Percentiles rank a stretch among this genome's conserved stretches.
phyloP scores from a whole-genome alignment of 30 jellyfish, hydroid and myxozoan species.

The Cassiopea andromeda region DNA sequence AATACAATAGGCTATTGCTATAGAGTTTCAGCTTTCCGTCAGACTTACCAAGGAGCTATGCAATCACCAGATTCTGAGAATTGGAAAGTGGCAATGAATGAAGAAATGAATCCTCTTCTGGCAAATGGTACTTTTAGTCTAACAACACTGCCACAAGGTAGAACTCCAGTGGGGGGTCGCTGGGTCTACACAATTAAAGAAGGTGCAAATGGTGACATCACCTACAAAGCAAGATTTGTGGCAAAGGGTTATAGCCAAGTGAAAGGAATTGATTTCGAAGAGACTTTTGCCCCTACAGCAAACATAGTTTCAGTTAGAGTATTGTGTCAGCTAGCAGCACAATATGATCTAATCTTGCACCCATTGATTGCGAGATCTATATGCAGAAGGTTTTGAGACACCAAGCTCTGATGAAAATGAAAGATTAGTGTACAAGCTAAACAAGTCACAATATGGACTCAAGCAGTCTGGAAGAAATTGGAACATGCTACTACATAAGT shows the following conservation, averaged over 20 bases:
- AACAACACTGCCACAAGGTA: slow-evolving; percentile 36
- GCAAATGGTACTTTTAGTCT: slow-evolving; percentile 10
- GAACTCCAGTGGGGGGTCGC: slow-evolving; percentile 45
- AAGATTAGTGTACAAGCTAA: slow-evolving; percentile 12
- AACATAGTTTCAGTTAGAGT: slow-evolving; percentile 14
- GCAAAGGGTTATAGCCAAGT: slow-evolving; percentile 47
- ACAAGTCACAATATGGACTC: slow-evolving; percentile 48
- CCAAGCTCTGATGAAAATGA: no score
- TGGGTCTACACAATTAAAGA: slow-evolving; percentile 45
- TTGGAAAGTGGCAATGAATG: slow-evolving; percentile 45
- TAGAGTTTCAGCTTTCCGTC: slow-evolving; percentile 3
- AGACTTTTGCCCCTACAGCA: slow-evolving; percentile 52
- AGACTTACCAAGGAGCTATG: slow-evolving; percentile 28
- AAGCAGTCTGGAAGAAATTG: slow-evolving; percentile 66
- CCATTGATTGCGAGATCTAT: slow-evolving; percentile 61
- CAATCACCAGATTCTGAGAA: slow-evolving; percentile 15
- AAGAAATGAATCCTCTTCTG: slow-evolving; percentile 11
- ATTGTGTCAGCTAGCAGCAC: slow-evolving; percentile 15
- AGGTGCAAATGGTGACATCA: slow-evolving; percentile 1
- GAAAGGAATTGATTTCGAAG: slow-evolving; percentile 21
- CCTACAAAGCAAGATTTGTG: slow-evolving; percentile 33
- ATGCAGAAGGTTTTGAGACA: not conserved
- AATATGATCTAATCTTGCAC: slow-evolving; percentile 25
- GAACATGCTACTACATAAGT: slow-evolving; percentile 21
- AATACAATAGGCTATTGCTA: slow-evolving; percentile 23